Evolutionary conservation across 2,113 vertebrate genomes (phyloP).

Genomic region (Capreolus pygargus): DNA sequence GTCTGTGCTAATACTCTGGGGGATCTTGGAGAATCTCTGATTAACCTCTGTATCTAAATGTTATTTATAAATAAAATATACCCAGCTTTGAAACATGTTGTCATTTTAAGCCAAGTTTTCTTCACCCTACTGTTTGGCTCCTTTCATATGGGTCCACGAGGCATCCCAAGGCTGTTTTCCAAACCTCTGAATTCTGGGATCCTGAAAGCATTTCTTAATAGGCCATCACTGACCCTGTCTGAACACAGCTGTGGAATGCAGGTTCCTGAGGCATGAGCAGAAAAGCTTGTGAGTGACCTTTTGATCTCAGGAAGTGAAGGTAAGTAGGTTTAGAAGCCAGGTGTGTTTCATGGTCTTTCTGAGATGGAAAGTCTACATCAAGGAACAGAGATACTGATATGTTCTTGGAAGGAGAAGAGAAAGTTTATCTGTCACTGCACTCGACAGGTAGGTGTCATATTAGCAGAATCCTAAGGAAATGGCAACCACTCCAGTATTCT

Average conservation of each 20-base stretch:
- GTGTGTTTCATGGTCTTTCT: not conserved
- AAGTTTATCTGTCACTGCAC: not conserved
- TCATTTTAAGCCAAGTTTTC: not conserved
- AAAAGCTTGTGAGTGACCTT: not conserved
- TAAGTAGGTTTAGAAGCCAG: not conserved
- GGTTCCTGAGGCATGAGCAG: not conserved
- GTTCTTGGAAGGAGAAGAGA: not conserved
- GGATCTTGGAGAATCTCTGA: conserved; percentile 53
- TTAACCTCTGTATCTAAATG: conserved; percentile 44
- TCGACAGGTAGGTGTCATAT: accelerated
- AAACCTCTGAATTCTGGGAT: not conserved
- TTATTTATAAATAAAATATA: conserved; percentile 67
- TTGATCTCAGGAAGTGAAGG: not conserved
- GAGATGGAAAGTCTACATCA: not conserved
- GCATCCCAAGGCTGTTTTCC: not conserved
- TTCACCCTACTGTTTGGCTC: not conserved
- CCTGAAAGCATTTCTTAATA: not conserved
- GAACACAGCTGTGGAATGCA: not conserved
- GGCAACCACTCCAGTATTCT: not conserved
- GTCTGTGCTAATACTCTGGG: not conserved
- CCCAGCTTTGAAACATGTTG: conserved; percentile 40
- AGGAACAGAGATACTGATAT: not conserved
- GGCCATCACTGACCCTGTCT: not conserved
- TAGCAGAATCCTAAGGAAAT: not conserved
- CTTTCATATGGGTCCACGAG: accelerated